These are phyloP conservation scores for Cisticola juncidis DNA, from an alignment of 2,113 vertebrate species.

Conservation along the genomic window DNA sequence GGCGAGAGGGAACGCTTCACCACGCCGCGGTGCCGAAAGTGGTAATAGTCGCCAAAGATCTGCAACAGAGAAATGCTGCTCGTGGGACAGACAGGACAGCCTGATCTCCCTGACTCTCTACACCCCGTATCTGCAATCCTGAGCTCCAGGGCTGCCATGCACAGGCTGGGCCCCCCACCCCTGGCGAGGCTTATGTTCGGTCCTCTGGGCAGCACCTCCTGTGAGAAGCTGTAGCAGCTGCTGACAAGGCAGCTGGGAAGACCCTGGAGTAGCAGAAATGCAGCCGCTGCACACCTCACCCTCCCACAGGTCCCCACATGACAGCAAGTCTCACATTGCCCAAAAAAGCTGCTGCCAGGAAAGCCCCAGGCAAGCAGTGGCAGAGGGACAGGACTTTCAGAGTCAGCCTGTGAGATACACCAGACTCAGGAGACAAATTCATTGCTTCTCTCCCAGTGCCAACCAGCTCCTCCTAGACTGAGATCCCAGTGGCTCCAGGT, in stretches of 20 bases:
- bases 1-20: slow-evolving; percentile 87
- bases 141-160: background rate
- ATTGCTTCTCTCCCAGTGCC: background rate
- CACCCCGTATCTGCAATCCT: rapidly evolving
- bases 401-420: background rate
- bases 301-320: rapidly evolving
- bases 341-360: background rate
- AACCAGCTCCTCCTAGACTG: background rate
- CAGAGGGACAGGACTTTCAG: background rate
- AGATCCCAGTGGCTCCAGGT: background rate
- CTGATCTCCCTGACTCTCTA: rapidly evolving
- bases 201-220: background rate
- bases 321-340: background rate
- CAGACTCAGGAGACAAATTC: background rate
- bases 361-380: background rate
- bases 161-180: too few species aligned
- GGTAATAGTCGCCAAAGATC: slow-evolving; percentile 93
- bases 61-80: slow-evolving; percentile 49
- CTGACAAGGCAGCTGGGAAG: background rate
- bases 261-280: background rate
- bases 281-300: too few species aligned
- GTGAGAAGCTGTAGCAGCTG: background rate
- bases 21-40: slow-evolving; percentile 86
- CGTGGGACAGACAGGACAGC: rapidly evolving
- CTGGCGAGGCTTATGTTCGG: background rate